These are phyloP conservation scores for Natator depressus DNA, from an alignment of 2,113 vertebrate genomes.

Conservation along the genomic window DNA sequence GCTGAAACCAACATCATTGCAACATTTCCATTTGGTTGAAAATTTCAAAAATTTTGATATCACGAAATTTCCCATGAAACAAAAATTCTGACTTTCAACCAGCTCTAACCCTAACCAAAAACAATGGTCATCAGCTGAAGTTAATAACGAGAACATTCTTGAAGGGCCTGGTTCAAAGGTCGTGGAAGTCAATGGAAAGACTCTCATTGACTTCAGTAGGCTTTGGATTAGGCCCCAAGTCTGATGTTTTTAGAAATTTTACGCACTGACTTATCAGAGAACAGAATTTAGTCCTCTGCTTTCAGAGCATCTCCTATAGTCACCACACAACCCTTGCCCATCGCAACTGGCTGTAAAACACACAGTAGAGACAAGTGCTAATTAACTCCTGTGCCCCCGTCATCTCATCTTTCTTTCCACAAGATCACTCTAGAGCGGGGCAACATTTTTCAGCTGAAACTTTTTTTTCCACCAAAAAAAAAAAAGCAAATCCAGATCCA, in stretches of 20 bases:
- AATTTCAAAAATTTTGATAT: background rate
- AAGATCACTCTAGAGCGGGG: background rate
- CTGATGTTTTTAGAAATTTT: background rate
- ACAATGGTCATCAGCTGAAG: background rate
- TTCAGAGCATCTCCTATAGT: background rate
- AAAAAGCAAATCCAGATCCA: no score
- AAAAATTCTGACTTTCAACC: background rate
- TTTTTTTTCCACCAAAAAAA: accelerated
- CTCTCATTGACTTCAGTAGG: accelerated
- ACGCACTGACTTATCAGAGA: background rate
- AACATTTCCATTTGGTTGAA: background rate
- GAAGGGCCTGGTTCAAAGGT: background rate
- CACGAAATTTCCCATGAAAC: background rate
- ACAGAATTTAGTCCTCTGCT: background rate
- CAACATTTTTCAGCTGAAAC: background rate
- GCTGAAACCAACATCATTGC: background rate
- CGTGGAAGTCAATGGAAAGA: background rate
- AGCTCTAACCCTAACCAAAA: background rate
- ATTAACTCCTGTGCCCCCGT: background rate
- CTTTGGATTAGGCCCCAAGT: accelerated
- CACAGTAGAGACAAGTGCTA: background rate
- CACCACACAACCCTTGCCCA: background rate
- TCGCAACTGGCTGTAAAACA: background rate
- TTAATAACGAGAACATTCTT: background rate
- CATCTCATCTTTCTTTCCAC: background rate